Conservation (phyloP, 2,888 invertebrate genomes). For the Chalcosyrphus nemorum region DNA sequence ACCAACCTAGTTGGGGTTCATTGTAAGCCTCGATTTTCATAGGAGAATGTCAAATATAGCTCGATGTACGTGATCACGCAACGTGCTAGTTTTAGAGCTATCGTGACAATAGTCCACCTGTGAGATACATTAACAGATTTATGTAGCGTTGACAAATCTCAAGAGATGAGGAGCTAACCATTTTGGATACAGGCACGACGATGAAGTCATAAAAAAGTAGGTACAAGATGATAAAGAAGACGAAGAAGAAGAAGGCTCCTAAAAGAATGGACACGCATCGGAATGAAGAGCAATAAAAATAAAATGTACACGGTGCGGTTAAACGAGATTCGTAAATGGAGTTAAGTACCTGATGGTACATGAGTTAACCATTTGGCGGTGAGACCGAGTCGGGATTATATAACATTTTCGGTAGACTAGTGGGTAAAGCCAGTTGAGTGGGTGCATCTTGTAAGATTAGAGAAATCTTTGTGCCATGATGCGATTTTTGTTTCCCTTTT, state of each 20-base stretch:
- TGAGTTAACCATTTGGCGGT: conserved; percentile 13
- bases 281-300: conserved; percentile 26
- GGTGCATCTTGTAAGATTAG: background rate
- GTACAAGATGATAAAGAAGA: too few relatives aligned
- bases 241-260: conserved; percentile 10
- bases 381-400: conserved; percentile 1
- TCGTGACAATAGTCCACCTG: conserved; percentile 41
- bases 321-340: conserved; percentile 13
- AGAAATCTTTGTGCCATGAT: background rate
- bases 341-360: conserved; percentile 36
- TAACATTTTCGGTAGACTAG: background rate
- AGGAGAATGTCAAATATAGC: conserved; percentile 53
- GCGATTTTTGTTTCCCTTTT: background rate
- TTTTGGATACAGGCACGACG: conserved; percentile 2
- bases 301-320: conserved; percentile 4
- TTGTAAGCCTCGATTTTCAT: conserved; percentile 36
- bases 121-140: conserved; percentile 9
- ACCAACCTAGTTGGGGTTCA: conserved; percentile 53
- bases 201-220: conserved; percentile 13
- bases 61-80: conserved; percentile 56
- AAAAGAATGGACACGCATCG: conserved; percentile 23
- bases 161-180: conserved; percentile 3
- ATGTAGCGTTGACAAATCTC: background rate
- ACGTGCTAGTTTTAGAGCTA: conserved; percentile 1
- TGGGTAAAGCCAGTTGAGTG: background rate